phyloP scores from a whole-genome alignment of 2,888 invertebrate species.

The Teleiodes luculella region DNA sequence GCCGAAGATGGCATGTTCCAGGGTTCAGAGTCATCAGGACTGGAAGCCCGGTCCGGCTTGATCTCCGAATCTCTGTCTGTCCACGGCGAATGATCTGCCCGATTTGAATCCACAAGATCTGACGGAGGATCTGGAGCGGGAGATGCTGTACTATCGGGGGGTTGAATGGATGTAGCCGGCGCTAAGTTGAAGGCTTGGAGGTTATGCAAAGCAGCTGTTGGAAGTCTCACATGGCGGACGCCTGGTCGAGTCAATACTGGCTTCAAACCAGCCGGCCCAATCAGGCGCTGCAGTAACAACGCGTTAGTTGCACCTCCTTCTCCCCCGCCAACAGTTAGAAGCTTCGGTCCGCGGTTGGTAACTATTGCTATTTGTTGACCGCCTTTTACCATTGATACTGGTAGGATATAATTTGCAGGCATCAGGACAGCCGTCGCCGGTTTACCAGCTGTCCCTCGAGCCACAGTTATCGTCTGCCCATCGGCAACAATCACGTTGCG shows the following conservation, averaged over 20 bases:
- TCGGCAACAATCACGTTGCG: conserved; percentile 81
- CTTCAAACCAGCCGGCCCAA: conserved; percentile 81
- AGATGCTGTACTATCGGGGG: conserved; percentile 58
- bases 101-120: conserved; percentile 54
- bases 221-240: conserved; percentile 73
- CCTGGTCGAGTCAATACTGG: conserved; percentile 75
- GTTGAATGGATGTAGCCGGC: conserved; percentile 46
- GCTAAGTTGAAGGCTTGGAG: conserved; percentile 64
- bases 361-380: conserved; percentile 86
- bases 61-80: conserved; percentile 48
- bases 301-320: conserved; percentile 79
- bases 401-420: conserved; percentile 85
- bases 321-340: conserved; percentile 64
- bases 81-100: conserved; percentile 61
- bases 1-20: conserved; percentile 60
- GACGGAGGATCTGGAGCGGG: conserved; percentile 56
- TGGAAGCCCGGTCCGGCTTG: conserved; percentile 57
- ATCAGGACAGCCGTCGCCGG: conserved; percentile 83
- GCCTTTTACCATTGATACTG: conserved; percentile 84
- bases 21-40: conserved; percentile 63
- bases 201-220: conserved; percentile 66
- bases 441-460: conserved; percentile 79
- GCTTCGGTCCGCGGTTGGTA: conserved; percentile 82
- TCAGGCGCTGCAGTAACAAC: conserved; percentile 81
- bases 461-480: conserved; percentile 81